Evolutionary conservation across 1,140 invertebrate genomes (phyloP).

Genomic region (Philaenus spumarius): DNA sequence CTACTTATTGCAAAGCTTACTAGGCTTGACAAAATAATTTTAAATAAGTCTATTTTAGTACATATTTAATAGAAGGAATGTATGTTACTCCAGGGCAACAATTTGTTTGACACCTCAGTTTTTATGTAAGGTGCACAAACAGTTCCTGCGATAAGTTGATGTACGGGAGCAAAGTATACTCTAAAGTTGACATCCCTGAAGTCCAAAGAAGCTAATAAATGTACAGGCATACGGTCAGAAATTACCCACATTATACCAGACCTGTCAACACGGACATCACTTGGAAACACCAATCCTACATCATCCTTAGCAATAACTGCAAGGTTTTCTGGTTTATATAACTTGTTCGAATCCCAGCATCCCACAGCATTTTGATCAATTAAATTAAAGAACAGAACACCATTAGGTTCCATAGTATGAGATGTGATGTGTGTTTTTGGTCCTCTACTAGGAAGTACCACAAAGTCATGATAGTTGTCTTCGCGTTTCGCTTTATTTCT

Average conservation of each 20-base stretch:
- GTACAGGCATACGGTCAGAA: conserved; percentile 72
- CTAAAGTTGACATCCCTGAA: conserved; percentile 72
- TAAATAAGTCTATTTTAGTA: too few species aligned
- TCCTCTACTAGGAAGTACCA: conserved; percentile 53
- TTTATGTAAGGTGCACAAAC: conserved; percentile 49
- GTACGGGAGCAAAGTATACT: conserved; percentile 58
- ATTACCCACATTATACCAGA: conserved; percentile 59
- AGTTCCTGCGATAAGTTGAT: conserved; percentile 56
- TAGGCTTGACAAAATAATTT: too few species aligned
- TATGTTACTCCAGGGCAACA: too few species aligned
- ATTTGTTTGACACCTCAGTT: too few species aligned
- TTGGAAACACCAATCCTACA: conserved; percentile 64
- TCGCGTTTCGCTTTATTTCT: conserved; percentile 55
- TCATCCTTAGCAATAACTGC: conserved; percentile 66
- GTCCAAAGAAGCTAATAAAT: conserved; percentile 60
- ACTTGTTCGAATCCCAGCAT: conserved; percentile 64
- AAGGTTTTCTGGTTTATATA: conserved; percentile 41
- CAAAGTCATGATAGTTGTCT: conserved; percentile 53
- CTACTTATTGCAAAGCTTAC: too few species aligned
- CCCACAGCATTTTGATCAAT: conserved; percentile 73
- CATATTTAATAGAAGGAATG: too few species aligned
- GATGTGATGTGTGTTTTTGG: conserved; percentile 60
- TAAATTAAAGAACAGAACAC: conserved; percentile 66
- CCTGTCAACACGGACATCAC: conserved; percentile 66
- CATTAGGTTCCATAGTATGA: conserved; percentile 61